Base-by-base conservation (phyloP, 1,140 invertebrate species). In the Pomacea maculata region DNA sequence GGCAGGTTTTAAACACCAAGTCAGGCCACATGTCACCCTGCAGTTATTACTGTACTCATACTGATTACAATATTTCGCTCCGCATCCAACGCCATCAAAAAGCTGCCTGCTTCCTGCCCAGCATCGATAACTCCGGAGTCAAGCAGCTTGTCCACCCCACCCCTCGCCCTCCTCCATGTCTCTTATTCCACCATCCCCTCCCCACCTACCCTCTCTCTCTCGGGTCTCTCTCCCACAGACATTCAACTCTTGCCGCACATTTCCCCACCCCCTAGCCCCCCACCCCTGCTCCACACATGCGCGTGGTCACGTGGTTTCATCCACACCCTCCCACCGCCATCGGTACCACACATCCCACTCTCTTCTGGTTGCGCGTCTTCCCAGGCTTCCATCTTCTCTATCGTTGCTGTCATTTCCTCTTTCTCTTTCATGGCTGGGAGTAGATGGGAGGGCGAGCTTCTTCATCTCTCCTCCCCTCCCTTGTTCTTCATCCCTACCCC, bases 401-500 rank as follows among this genome's bases (percentile, higher is more conserved):
- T 61, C 57, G 15, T 17, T 14, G 15, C 57, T 17, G 15, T 17
- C 57, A 61, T 61, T 61, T 61, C 57, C 57, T 61, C 57, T 17
- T 45, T 45, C 75, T 64, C 63, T 77, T 77, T 77, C 61, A 57
- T 64, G 61, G n/a, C 75, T 63, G 75, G 65, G 21, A 21, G 61
- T 34, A 25, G 57, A 64, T 63, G 52, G 54, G 34, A 19, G 45
- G 52, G 25, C 25, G 68, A 54, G 15, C 45, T n/a, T 25, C 29
- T 45, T 29, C 78, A 72, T 68, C 63, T 79, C 73, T 79, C 68
- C 78, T 73, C 73, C 45, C 55, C 21, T n/a, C 67, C 52, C 19
- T 72, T 68, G 71, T 79, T 79, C 68, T 79, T 54, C 78, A 17
- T n/a, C 52, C 29, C 75, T 45, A 6, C 34, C 34, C 2, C 34